Base-by-base conservation (phyloP, 2,888 invertebrate species). In the Cheilosia vernalis region DNA sequence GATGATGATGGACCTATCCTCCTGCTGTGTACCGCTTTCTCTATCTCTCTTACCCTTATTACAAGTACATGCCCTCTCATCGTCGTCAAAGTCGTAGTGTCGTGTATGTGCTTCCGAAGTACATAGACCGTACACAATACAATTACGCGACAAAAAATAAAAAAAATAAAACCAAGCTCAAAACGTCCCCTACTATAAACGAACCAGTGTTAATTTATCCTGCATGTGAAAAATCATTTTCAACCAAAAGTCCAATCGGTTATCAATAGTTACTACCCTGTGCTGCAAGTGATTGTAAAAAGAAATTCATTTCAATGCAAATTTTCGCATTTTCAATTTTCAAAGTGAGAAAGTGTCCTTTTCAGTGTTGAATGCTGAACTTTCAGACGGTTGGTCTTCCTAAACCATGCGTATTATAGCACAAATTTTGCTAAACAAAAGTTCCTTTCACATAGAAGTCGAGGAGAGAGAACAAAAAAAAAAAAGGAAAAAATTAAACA, bases 1-100 rank as follows among this genome's bases (percentile, higher is more conserved):
- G 74, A 74, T 76, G 84, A 72, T 81, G 85, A 85, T 85, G 85
- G 85, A 85, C 85, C 85, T 81, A 81, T 85, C 80, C 81, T 81
- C 58, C 69, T 73, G 70, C 70, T 78, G 70, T 85, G 81, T 76
- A 76, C 70, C 81, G 70, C 72, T 80, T 66, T 61, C 40, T 76
- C 76, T 85, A 66, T 72, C 81, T 85, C 81, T 72, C 66, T 81
- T 77, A 76, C 85, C 76, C 85, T 58, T 58, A 67, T 81, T 72
- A 67, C 76, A 73, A 78, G 83, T 73, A 79, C 69, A 67, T 24
- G 61, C 66, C 69, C 64, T 73, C 77, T 60, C 53, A 17, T 64
- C 60, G 60, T 66, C 53, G 19, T 74, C 37, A 47, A 33, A 63
- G 77, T 78, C 77, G 82, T 86, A 67, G 86, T 82, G 86, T 77